These are phyloP conservation scores for Tokudaia muenninki DNA, from an alignment of 2,797 vertebrate genomes.

Conservation along the genomic window DNA sequence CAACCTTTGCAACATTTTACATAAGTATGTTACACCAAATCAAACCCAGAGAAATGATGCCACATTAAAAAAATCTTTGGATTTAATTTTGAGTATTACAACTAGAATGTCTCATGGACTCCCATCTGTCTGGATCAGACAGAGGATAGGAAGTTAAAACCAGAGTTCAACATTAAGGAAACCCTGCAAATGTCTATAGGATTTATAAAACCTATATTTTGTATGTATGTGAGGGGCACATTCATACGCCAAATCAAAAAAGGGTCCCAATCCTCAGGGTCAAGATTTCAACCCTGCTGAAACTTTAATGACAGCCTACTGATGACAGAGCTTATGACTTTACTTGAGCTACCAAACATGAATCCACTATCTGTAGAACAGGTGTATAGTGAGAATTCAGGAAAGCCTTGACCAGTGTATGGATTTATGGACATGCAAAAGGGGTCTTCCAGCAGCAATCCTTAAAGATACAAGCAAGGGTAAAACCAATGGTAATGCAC, in stretches of 20 bases:
- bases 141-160: not conserved
- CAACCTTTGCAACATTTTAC: not conserved
- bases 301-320: not conserved
- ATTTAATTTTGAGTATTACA: not conserved
- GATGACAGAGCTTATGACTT: not conserved
- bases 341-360: not conserved
- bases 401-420: not conserved
- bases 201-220: not conserved
- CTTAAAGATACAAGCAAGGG: not conserved
- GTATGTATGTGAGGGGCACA: not conserved
- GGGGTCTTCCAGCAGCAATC: not conserved
- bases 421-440: not conserved
- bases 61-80: conserved; percentile 1
- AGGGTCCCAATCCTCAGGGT: not conserved
- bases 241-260: not conserved
- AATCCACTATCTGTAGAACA: not conserved
- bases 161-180: not conserved
- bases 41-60: not conserved
- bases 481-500: not conserved
- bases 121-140: not conserved
- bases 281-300: not conserved
- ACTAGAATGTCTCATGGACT: not conserved
- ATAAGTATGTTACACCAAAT: not conserved
- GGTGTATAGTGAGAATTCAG: not conserved
- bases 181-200: not conserved